Evolutionary conservation across 2,888 invertebrate species (phyloP).

Genomic region (Leptopilina syphax): DNA sequence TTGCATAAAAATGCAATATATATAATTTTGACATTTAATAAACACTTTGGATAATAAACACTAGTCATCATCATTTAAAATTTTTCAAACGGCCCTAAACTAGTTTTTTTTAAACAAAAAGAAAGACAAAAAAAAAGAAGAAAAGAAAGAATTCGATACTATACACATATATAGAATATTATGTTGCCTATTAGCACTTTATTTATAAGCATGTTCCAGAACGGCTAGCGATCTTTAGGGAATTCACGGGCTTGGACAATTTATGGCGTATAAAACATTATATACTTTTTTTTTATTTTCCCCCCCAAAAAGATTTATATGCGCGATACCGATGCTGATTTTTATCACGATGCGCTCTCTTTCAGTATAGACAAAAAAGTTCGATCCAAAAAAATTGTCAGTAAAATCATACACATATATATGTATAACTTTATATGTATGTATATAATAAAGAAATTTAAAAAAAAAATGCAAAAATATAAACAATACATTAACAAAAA

Average conservation of each 20-base stretch:
- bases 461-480: too few relatives aligned
- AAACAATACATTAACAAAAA: too few relatives aligned
- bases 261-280: conserved; percentile 22
- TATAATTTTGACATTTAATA: conserved; percentile 11
- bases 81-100: not conserved
- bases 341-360: conserved; percentile 5
- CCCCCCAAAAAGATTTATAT: conserved; percentile 6
- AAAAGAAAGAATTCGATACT: not conserved
- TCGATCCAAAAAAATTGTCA: not conserved
- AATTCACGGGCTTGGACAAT: conserved; percentile 13
- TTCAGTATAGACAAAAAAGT: conserved; percentile 4
- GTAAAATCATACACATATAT: not conserved
- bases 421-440: not conserved
- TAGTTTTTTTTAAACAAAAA: not conserved
- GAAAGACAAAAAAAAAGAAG: too few relatives aligned
- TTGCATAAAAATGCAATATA: too few relatives aligned
- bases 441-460: not conserved
- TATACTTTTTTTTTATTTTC: conserved; percentile 12
- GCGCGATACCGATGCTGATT: conserved; percentile 1
- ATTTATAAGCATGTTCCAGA: conserved; percentile 17
- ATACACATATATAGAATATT: not conserved
- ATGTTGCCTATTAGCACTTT: conserved; percentile 26
- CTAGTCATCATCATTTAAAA: conserved; percentile 8
- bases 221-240: conserved; percentile 7
- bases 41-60: not conserved